These are phyloP conservation scores for Paratilapia polleni DNA, from an alignment of 2,113 vertebrate species.

Conservation along the genomic window DNA sequence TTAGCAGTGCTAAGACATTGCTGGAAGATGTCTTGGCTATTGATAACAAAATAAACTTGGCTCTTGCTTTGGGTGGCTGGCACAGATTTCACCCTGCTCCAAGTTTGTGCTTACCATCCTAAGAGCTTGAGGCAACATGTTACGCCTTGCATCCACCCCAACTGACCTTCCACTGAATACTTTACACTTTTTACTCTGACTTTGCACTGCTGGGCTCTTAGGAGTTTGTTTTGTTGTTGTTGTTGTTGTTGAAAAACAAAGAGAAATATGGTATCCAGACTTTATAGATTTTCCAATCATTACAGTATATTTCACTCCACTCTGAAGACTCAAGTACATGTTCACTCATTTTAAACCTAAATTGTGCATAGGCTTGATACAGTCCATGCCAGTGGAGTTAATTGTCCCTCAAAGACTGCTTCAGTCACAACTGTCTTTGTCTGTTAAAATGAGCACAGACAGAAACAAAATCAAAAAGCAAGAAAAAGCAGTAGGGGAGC, in stretches of 20 bases:
- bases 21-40: constrained; percentile 38
- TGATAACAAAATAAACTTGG: constrained; percentile 43
- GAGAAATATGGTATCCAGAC: background rate
- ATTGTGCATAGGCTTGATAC: background rate
- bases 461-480: constrained; percentile 50
- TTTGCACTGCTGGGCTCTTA: background rate
- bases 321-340: background rate
- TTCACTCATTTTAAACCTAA: background rate
- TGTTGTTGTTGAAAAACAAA: background rate
- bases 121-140: constrained; percentile 44
- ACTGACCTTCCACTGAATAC: constrained; percentile 46
- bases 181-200: constrained; percentile 18
- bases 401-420: constrained; percentile 49
- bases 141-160: constrained; percentile 25
- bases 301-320: background rate
- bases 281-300: background rate
- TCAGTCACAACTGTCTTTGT: constrained; percentile 41
- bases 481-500: constrained; percentile 52
- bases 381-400: constrained; percentile 17
- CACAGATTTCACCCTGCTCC: constrained; percentile 33
- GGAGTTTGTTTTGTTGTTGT: background rate
- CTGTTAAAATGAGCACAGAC: constrained; percentile 42
- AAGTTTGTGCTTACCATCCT: constrained; percentile 36
- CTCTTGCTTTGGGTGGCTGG: constrained; percentile 48
- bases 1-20: constrained; percentile 35